Evolutionary conservation across 2,888 invertebrate genomes (phyloP), one percentile per base, ranked within the genome.

Genomic region (Cetonia aurata): DNA sequence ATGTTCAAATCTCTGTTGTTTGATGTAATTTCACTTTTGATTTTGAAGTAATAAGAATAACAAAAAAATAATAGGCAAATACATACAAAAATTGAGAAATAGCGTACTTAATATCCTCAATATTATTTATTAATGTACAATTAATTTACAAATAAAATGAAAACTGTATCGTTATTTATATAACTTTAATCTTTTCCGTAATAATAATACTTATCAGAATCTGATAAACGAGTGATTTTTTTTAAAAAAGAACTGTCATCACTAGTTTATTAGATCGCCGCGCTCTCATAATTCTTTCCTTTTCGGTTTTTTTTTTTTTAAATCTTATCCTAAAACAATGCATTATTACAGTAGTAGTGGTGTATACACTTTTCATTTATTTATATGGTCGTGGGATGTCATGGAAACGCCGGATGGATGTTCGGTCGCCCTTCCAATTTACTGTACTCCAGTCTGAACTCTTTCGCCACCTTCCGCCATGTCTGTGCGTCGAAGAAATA

Each of bases 401-500:
- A 82, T 81, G 82, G 75, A 70, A 72, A 76, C 75, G 75, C 69
- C 66, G 74, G 72, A 68, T 76, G 76, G 46, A 71, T 69, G 60
- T 67, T 75, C 81, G 96, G 96, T 85, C 95, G 90, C 75, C 95
- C 97, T 89, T 99, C 99, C 85, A 99, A 89, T 89, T 98, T 98
- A 88, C 96, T 96, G 89, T 99, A 98, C 88, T 99, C 99, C 87
- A 99, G 89, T 88, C 96, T 94, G 89, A 99, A 98, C 87, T 99
- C 99, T 87, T 98, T 99, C 83, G 97, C 93, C 84, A 98, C 96
- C 90, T 98, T 99, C 85, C 98, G 91, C 99, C 99, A 99, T 87
- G 95, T 98, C 87, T 96, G 95, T 83, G 96, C 96, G 88, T 99
- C 99, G 86, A 99, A 99, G 88, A 98, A 98, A 88, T 96, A 98